Evolutionary conservation across 1,140 invertebrate species (phyloP).

Genomic region (Dendroctonus ponderosae): DNA sequence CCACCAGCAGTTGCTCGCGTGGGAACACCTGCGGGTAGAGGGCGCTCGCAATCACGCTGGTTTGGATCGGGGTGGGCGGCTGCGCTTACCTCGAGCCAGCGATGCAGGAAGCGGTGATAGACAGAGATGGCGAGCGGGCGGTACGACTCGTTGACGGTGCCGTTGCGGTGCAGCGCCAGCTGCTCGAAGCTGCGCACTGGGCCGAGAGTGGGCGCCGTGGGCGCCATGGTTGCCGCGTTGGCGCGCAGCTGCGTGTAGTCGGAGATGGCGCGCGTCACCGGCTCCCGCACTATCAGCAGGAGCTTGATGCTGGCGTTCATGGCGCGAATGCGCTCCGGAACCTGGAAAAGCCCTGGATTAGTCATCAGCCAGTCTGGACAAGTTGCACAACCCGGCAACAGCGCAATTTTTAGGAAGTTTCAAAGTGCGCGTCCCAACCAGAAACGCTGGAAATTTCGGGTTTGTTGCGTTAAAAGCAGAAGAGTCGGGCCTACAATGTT

Average conservation of each 20-base stretch:
- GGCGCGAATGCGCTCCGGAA: constrained; percentile 80
- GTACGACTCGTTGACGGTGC: constrained; percentile 80
- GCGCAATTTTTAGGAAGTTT: too few species aligned
- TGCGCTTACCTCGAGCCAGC: constrained; percentile 44
- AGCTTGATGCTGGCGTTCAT: constrained; percentile 94
- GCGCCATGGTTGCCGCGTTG: constrained; percentile 66
- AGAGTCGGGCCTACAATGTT: too few species aligned
- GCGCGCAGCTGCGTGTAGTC: constrained; percentile 89
- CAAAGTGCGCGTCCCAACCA: too few species aligned
- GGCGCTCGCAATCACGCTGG: not conserved
- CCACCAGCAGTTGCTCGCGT: constrained; percentile 85
- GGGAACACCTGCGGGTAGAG: constrained; percentile 69
- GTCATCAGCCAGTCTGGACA: too few species aligned
- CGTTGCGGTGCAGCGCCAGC: constrained; percentile 74
- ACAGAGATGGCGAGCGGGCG: constrained; percentile 71
- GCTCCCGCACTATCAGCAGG: constrained; percentile 92
- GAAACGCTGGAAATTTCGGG: too few species aligned
- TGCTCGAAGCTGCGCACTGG: constrained; percentile 71
- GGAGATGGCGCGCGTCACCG: constrained; percentile 92
- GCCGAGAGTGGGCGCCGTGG: constrained; percentile 52
- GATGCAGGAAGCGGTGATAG: constrained; percentile 79
- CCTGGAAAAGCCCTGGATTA: constrained; percentile 52
- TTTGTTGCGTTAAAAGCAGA: too few species aligned
- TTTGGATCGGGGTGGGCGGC: too few species aligned
- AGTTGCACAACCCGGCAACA: too few species aligned